Percentiles rank a stretch among this genome's conserved stretches.
Evolutionary conservation across 2,797 vertebrate genomes (phyloP).

Genomic region (Rhynchonycteris naso): DNA sequence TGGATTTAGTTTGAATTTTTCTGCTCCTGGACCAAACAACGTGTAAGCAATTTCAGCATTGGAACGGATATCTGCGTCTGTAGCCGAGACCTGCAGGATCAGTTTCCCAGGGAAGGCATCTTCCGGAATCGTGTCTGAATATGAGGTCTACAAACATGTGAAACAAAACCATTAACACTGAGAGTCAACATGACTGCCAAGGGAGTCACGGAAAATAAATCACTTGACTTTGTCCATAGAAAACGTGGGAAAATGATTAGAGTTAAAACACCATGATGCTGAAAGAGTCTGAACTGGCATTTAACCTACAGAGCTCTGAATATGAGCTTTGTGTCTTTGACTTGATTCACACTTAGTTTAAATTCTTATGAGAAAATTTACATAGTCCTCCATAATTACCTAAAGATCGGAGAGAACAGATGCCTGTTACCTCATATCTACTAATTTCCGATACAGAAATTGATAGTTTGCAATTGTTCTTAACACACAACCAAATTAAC

Average conservation of each 20-base stretch:
- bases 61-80: slow-evolving; percentile 96
- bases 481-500: neutral
- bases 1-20: slow-evolving; percentile 93
- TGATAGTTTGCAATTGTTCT: neutral
- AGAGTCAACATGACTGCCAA: neutral
- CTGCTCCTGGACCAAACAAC: slow-evolving; percentile 91
- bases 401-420: neutral
- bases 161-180: slow-evolving; percentile 25
- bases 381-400: neutral
- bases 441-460: neutral
- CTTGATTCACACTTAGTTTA: neutral
- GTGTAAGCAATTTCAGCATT: slow-evolving; percentile 96
- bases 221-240: neutral
- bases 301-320: neutral
- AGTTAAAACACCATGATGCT: neutral
- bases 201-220: neutral
- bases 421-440: neutral
- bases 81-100: slow-evolving; percentile 94
- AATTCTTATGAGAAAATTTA: neutral
- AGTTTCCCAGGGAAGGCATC: slow-evolving; percentile 93
- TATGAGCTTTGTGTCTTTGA: neutral
- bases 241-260: neutral
- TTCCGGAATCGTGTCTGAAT: slow-evolving; percentile 93
- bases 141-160: slow-evolving; percentile 88
- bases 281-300: neutral